Evolutionary conservation across 2,113 vertebrate species (phyloP).

Genomic region (Pristiophorus japonicus): DNA sequence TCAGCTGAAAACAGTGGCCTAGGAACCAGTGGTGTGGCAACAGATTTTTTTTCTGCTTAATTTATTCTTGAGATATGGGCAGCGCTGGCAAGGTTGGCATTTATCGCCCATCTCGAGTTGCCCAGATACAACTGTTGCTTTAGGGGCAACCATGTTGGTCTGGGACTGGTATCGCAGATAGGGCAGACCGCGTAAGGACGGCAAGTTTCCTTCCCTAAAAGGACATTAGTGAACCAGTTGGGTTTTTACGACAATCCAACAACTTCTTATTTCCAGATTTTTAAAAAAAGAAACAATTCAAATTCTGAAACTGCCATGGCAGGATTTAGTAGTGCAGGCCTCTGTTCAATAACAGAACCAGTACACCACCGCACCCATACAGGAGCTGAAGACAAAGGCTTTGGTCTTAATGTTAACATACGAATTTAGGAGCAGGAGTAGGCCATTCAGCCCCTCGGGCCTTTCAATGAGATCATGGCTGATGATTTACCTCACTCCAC

Average conservation of each 20-base stretch:
- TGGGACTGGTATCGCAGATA: not conserved
- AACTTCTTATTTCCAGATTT: not conserved
- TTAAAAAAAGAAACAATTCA: too few species aligned
- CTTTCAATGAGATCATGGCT: too few species aligned
- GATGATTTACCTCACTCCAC: too few species aligned
- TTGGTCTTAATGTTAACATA: too few species aligned
- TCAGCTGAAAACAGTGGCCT: not conserved
- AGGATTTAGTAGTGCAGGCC: not conserved
- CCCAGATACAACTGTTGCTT: not conserved
- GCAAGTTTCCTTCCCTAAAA: not conserved
- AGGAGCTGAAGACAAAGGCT: not conserved
- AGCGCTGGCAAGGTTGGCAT: not conserved
- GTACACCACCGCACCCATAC: not conserved
- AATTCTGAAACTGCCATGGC: not conserved
- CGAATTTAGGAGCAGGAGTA: too few species aligned
- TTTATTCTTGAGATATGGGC: not conserved
- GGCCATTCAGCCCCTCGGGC: too few species aligned
- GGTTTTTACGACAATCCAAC: not conserved
- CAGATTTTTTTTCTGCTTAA: not conserved
- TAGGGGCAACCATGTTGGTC: not conserved
- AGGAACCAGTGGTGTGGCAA: not conserved
- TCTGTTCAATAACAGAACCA: not conserved
- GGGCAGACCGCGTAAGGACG: not conserved
- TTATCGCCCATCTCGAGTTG: not conserved
- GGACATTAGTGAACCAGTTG: too few species aligned